Conservation (phyloP, 2,797 vertebrate genomes). For the Tamandua tetradactyla region DNA sequence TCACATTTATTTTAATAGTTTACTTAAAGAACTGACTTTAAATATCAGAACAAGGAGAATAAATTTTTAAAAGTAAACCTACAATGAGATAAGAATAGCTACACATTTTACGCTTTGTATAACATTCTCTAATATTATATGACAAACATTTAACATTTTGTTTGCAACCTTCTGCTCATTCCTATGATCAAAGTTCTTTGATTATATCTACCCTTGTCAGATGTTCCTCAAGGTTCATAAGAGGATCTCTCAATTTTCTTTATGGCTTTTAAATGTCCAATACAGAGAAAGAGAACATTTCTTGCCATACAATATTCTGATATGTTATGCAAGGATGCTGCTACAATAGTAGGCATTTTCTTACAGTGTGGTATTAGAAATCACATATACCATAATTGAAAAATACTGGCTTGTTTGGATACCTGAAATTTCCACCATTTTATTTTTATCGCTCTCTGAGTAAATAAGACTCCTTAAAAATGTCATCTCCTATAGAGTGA, state of each 20-base stretch:
- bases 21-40: slow-evolving; percentile 50
- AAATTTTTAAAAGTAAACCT: slow-evolving; percentile 46
- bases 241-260: background rate
- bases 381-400: background rate
- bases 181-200: background rate
- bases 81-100: background rate
- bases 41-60: slow-evolving; percentile 31
- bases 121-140: background rate
- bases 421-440: background rate
- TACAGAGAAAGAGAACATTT: background rate
- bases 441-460: background rate
- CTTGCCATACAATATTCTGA: background rate
- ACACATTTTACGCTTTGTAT: background rate
- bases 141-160: background rate
- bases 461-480: background rate
- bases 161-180: background rate
- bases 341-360: background rate
- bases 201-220: background rate
- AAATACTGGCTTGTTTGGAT: background rate
- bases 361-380: background rate
- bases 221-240: background rate
- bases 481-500: background rate
- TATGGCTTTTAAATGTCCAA: background rate
- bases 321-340: background rate
- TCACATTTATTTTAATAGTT: slow-evolving; percentile 69